These are phyloP conservation scores for Stenchaetothrips biformis DNA, from an alignment of 2,888 invertebrate genomes.

Conservation along the genomic window DNA sequence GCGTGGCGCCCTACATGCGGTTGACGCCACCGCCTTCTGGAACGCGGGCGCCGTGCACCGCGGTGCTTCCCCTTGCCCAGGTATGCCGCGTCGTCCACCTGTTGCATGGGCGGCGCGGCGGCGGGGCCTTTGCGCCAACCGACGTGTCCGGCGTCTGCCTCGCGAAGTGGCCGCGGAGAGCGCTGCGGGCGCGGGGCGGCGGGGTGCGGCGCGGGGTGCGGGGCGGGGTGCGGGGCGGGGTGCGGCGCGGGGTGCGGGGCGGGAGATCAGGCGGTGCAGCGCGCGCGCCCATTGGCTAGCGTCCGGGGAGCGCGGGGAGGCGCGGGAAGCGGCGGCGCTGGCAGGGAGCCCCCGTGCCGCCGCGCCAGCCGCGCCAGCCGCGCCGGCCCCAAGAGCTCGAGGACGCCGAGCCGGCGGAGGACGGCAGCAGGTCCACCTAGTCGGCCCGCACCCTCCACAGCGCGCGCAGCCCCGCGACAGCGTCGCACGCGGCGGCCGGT, in stretches of 20 bases:
- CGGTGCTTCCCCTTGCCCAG: not conserved
- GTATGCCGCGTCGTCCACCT: not conserved
- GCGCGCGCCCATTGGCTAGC: not conserved
- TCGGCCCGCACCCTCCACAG: not conserved
- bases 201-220: not conserved
- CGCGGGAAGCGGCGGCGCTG: not conserved
- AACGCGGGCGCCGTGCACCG: too few relatives aligned
- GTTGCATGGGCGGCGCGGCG: not conserved
- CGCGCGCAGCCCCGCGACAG: not conserved
- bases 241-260: not conserved
- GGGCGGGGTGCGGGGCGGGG: not conserved
- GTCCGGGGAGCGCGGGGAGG: not conserved
- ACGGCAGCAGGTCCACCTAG: not conserved
- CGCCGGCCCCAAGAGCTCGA: not conserved
- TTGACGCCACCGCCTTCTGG: too few relatives aligned
- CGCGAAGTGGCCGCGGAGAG: not conserved
- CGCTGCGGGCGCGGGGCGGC: not conserved
- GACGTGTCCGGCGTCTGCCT: too few relatives aligned
- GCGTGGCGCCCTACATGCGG: too few relatives aligned
- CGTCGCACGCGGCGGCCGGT: too few relatives aligned
- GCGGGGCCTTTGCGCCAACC: not conserved
- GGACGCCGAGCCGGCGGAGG: too few relatives aligned
- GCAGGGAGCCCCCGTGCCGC: not conserved
- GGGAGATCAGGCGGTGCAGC: constrained; percentile 7
- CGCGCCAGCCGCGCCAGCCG: not conserved